Evolutionary conservation across 2,888 invertebrate species (phyloP), one percentile per base, ranked within the genome.

Genomic region (Eupeodes luniger): DNA sequence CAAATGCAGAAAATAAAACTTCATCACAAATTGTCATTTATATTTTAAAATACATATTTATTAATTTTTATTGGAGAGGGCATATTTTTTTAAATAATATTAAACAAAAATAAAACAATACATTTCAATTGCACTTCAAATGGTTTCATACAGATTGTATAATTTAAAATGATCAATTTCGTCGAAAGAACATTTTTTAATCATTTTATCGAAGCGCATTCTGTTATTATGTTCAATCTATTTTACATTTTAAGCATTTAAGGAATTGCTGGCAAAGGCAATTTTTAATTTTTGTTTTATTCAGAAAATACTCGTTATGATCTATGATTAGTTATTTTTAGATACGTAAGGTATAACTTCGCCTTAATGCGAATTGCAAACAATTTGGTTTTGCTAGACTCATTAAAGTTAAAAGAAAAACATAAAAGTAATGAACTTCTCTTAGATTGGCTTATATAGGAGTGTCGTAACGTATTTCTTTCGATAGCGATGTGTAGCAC

Each of bases 401-500:
- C 77, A 62, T 47, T 27, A 5, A n/a, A 66, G 16, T 27, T 44
- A 4, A 61, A 66, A 59, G 10, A 19, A 16, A 14, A 27, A 27
- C 27, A 27, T 27, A 27, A n/a, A 49, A 67, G 19, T 51, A 69
- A 55, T 27, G 49, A n/a, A 16, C 40, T 51, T 19, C n/a, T 36
- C 72, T 90, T 96, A 97, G 91, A 99, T 99, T 72, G 99, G 99
- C 94, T 99, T 99, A 94, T 99, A 99, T 14, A 99, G 95, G 83
- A 99, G 95, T 34, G 99, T 99, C 27, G 99, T 99, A 55, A 99
- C 99, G 94, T 99, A 99, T 95, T 99, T 99, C 95, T 99, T 99
- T 90, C 99, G 96, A 94, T 99, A 99, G 89, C 99, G 96, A 94
- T 99, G 99, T 6, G 99, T 99, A 14, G 99, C 99, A 92, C 99